phyloP scores from a whole-genome alignment of 1,140 invertebrate genomes.

The Theocolax elegans region DNA sequence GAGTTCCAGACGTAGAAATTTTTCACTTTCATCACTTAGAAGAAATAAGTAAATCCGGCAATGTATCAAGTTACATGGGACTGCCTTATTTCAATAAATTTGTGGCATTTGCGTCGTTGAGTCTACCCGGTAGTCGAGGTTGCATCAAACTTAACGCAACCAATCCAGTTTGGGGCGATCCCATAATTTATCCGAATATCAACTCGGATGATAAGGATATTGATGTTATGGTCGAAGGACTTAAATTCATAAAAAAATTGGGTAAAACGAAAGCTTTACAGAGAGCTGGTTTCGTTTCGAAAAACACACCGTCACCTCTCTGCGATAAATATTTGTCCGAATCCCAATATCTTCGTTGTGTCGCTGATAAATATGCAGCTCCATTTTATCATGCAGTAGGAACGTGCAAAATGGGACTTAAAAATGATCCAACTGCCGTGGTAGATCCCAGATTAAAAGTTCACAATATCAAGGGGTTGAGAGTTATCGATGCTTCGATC shows the following conservation, averaged over 20 bases:
- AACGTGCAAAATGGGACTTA: constrained; percentile 73
- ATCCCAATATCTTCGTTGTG: not conserved
- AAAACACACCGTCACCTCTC: not conserved
- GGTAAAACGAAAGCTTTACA: constrained; percentile 1
- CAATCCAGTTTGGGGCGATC: not conserved
- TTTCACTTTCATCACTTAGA: not conserved
- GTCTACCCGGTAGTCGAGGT: not conserved
- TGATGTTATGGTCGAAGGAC: not conserved
- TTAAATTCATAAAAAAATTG: not conserved
- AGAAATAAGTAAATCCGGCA: too few species aligned
- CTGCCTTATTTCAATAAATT: not conserved
- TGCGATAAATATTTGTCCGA: not conserved
- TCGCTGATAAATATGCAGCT: constrained; percentile 40
- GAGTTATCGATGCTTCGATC: constrained; percentile 17
- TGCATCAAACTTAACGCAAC: constrained; percentile 8
- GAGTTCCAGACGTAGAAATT: constrained; percentile 20
- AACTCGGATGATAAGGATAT: not conserved
- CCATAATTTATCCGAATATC: constrained; percentile 2
- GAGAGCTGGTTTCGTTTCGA: not conserved
- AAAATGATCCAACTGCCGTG: constrained; percentile 56
- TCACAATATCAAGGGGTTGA: not conserved
- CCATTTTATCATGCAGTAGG: constrained; percentile 63
- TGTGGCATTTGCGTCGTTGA: not conserved
- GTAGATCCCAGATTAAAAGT: constrained; percentile 68
- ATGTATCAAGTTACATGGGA: not conserved